phyloP scores from a whole-genome alignment of 2,113 vertebrate species.

The Neodontobutis hainanensis region DNA sequence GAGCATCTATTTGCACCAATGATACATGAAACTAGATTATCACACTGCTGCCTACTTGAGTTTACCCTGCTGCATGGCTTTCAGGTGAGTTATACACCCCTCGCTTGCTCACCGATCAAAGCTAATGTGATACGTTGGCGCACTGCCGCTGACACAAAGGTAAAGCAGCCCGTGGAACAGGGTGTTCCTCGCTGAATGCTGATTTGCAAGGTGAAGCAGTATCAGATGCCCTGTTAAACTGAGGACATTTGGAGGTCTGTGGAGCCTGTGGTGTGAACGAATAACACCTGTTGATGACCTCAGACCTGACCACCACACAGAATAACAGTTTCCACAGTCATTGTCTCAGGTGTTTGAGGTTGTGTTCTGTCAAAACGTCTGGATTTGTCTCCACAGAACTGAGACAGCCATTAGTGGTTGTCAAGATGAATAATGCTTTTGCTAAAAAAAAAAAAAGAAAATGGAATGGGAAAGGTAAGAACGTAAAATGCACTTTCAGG shows the following conservation, averaged over 20 bases:
- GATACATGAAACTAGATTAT: constrained; percentile 31
- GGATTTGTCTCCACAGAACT: background rate
- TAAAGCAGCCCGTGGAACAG: constrained; percentile 16
- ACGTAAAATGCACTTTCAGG: background rate
- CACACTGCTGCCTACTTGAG: constrained; percentile 26
- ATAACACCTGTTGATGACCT: constrained; percentile 20
- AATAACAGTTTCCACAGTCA: background rate
- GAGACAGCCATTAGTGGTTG: background rate
- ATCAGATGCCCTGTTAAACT: constrained; percentile 40
- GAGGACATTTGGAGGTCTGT: constrained; percentile 17
- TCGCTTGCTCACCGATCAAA: constrained; percentile 11
- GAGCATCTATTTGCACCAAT: constrained; percentile 20
- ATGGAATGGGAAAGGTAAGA: background rate
- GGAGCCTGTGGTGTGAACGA: background rate
- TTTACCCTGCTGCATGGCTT: constrained; percentile 12
- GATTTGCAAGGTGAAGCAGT: background rate
- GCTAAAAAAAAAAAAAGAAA: background rate
- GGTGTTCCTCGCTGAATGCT: constrained; percentile 17
- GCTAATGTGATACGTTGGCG: constrained; percentile 17
- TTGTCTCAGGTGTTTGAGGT: background rate
- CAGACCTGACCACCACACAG: background rate
- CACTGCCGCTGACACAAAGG: background rate
- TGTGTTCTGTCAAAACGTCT: background rate
- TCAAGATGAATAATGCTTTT: background rate
- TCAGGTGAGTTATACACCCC: constrained; percentile 15